phyloP scores from a whole-genome alignment of 2,113 vertebrate genomes.

The Albula glossodonta region DNA sequence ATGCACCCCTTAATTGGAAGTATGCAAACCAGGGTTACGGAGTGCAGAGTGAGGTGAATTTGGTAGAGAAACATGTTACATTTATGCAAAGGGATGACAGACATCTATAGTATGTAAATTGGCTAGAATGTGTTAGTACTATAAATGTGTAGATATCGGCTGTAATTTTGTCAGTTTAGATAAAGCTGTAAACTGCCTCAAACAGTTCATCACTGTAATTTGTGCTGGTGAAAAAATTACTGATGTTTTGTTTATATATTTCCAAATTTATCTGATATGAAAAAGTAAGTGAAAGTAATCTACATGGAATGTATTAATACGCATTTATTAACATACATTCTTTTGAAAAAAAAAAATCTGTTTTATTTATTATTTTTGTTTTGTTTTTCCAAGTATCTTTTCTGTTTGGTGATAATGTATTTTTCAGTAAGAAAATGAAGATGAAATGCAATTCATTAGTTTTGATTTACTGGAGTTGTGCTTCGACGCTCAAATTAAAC shows the following conservation, averaged over 20 bases:
- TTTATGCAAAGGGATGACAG: background rate
- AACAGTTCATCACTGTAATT: conserved; percentile 1
- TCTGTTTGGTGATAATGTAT: background rate
- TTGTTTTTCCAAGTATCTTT: background rate
- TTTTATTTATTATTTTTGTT: background rate
- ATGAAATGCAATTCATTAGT: background rate
- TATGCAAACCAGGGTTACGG: background rate
- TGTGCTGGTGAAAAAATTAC: conserved; percentile 9
- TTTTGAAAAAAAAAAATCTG: background rate
- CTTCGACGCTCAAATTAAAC: background rate
- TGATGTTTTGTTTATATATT: conserved; percentile 6
- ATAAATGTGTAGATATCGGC: background rate
- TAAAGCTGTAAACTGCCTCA: background rate
- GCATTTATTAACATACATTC: background rate
- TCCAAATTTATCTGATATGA: background rate
- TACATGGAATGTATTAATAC: background rate
- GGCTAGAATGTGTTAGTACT: background rate
- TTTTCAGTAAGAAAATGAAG: background rate
- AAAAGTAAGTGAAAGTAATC: background rate
- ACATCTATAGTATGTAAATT: background rate
- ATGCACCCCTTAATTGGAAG: background rate
- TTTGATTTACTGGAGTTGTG: background rate
- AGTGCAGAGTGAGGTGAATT: background rate
- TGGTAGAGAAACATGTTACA: background rate
- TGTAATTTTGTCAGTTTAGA: background rate